Percentiles rank a stretch among this genome's conserved stretches.
Evolutionary conservation across 2,113 vertebrate species (phyloP).

Genomic region (Megalops atlanticus): DNA sequence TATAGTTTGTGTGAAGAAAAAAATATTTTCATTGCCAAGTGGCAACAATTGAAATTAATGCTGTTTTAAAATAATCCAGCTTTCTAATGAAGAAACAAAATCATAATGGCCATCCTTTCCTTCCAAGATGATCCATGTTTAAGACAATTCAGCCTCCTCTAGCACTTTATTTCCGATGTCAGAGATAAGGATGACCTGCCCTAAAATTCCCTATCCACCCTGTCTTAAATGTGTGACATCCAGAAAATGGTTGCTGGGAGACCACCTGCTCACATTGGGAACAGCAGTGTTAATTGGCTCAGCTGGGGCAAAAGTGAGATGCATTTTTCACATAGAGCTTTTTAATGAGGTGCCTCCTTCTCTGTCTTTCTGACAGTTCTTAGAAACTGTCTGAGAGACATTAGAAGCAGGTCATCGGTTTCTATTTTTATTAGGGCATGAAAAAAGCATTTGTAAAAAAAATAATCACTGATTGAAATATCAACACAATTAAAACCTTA

Average conservation of each 20-base stretch:
- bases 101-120: no score
- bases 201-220: slow-evolving; percentile 32
- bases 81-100: no score
- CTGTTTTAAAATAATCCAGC: neutral
- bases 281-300: slow-evolving; percentile 67
- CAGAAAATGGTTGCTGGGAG: slow-evolving; percentile 58
- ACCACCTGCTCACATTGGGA: slow-evolving; percentile 54
- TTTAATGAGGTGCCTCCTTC: slow-evolving; percentile 57
- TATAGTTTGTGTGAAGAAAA: no score
- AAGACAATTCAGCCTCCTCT: no score
- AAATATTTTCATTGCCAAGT: no score
- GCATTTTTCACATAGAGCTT: slow-evolving; percentile 58
- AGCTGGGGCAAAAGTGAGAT: slow-evolving; percentile 58
- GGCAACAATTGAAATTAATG: no score
- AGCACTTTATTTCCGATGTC: no score
- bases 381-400: slow-evolving; percentile 31
- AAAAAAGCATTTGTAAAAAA: slow-evolving; percentile 8
- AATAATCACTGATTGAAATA: neutral
- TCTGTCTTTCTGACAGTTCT: slow-evolving; percentile 36
- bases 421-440: slow-evolving; percentile 46
- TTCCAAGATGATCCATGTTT: no score
- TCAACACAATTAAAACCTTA: no score
- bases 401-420: slow-evolving; percentile 31
- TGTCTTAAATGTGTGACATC: slow-evolving; percentile 61
- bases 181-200: slow-evolving; percentile 27